These are phyloP conservation scores for Fissipunctia ypsillon DNA, from an alignment of 2,888 invertebrate genomes.

Conservation along the genomic window DNA sequence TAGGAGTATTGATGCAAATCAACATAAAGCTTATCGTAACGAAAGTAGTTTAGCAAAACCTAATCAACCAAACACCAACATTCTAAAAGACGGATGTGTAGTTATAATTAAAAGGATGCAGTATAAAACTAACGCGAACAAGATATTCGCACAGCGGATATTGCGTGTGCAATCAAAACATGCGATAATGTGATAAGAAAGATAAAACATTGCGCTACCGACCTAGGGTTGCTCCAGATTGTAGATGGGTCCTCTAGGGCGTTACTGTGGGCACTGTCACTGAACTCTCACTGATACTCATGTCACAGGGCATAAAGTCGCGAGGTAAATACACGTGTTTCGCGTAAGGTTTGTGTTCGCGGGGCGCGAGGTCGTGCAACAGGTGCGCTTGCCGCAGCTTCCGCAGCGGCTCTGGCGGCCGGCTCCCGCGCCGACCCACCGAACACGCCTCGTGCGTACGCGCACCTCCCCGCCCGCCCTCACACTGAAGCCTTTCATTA, in stretches of 20 bases:
- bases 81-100: slow-evolving; percentile 13
- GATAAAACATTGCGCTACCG: slow-evolving; percentile 81
- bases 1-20: neutral
- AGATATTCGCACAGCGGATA: slow-evolving; percentile 81
- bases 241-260: slow-evolving; percentile 72
- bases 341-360: slow-evolving; percentile 61
- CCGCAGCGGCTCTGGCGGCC: slow-evolving; percentile 83
- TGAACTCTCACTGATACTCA: slow-evolving; percentile 81
- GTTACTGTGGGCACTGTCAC: slow-evolving; percentile 77
- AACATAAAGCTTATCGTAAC: slow-evolving; percentile 17
- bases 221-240: slow-evolving; percentile 84
- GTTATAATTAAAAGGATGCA: slow-evolving; percentile 44
- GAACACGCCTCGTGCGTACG: slow-evolving; percentile 85
- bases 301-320: slow-evolving; percentile 73
- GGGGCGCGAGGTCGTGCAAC: slow-evolving; percentile 71
- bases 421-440: slow-evolving; percentile 69
- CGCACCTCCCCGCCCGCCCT: slow-evolving; percentile 83
- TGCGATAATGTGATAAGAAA: slow-evolving; percentile 79
- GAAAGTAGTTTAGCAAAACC: slow-evolving; percentile 8
- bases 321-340: slow-evolving; percentile 64
- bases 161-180: slow-evolving; percentile 81
- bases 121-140: slow-evolving; percentile 45
- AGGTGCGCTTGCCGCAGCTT: slow-evolving; percentile 88
- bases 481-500: slow-evolving; percentile 81
- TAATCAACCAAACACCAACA: slow-evolving; percentile 13